Base-by-base conservation (phyloP, 2,797 vertebrate species). In the Capromys pilorides region DNA sequence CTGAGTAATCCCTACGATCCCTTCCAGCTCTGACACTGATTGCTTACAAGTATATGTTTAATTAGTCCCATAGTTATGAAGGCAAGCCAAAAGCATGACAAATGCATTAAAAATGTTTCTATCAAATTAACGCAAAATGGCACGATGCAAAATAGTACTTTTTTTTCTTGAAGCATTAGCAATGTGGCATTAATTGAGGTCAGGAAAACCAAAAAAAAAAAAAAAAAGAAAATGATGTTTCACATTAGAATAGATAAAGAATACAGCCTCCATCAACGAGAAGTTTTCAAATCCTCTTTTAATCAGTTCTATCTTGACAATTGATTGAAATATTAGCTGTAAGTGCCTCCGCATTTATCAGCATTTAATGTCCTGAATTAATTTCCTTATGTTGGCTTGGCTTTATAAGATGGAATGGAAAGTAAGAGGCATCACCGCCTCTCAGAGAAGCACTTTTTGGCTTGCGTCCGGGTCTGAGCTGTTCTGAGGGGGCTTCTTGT, bases 271-370 rank as follows among this genome's bases (percentile, higher is more conserved):
- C 51, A 93, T 88, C 79, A 95, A 61, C 67, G 85, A 85, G 81
- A 95, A 94, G 77, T 88, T 82, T 89, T 67, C 78, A 91, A 83
- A 91, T 87, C 81, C 51, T 91, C 62, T 91, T 86, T 95, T 88
- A 96, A 96, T 97, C 94, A 94, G 61, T 79, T 94, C 73, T 94
- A 83, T 96, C 86, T 83, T 88, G 91, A 96, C 73, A 94, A 81
- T 93, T 96, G 96, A 96, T 94, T 96, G 95, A 96, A 97, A 96
- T 95, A 94, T 90, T 95, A 96, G 89, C 92, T 90, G 81, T 94
- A 95, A 94, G 92, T 93, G 77, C 86, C 61, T 96, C 73, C 94
- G 81, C 88, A 94, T 94, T 96, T 96, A 96, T 95, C 88, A 96
- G 67, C 81, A 91, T 94, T 94, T 93, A 94, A 92, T 83, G 87